Evolutionary conservation across 2,113 vertebrate species (phyloP), one percentile per base, ranked within the genome.

Genomic region (Lophochroa leadbeateri): DNA sequence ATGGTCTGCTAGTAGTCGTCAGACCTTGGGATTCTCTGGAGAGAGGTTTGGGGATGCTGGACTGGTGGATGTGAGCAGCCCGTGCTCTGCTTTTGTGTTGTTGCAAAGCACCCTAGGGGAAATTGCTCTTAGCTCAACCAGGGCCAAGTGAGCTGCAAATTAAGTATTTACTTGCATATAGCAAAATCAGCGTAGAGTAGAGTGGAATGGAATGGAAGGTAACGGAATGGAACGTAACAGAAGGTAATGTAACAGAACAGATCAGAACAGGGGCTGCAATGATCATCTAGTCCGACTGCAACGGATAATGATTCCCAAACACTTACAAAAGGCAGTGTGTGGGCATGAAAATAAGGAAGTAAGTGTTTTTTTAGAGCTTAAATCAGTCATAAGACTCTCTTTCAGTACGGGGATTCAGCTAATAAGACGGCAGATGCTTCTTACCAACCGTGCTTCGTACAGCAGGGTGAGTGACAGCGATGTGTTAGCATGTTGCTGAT

Each of bases 291-390:
- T 71, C 60, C 46, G 57, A 44, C 41, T 53, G 33, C 55, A 77
- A 29, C 2, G 68, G 72, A n/a, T 89, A 72, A 41, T 10, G 28
- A 37, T 81, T 86, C 77, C 63, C 18, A 55, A 72, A 90, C 37
- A 20, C 53, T 79, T 86, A 75, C 23, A 41, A 68, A 90, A 60
- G 35, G 33, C 60, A 57, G 50, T 7, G 17, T 2, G 4, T 0
- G 0, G 65, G 35, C 84, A 61, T 11, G 27, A 78, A 88, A 88
- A 90, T 61, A 74, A 88, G 65, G 74, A 61, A 70, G 35, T 50
- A 81, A 74, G 43, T 84, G 64, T 65, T 90, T 96, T 76, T 83
- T 92, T 87, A 90, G 86, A 92, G 75, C 33, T 94, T 79, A 88
- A 85, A 85, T 82, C 82, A 25, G 55, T 82, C 43, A 75, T 79